These are phyloP conservation scores for Saturnia pavonia DNA, from an alignment of 2,888 invertebrate species.

Conservation along the genomic window DNA sequence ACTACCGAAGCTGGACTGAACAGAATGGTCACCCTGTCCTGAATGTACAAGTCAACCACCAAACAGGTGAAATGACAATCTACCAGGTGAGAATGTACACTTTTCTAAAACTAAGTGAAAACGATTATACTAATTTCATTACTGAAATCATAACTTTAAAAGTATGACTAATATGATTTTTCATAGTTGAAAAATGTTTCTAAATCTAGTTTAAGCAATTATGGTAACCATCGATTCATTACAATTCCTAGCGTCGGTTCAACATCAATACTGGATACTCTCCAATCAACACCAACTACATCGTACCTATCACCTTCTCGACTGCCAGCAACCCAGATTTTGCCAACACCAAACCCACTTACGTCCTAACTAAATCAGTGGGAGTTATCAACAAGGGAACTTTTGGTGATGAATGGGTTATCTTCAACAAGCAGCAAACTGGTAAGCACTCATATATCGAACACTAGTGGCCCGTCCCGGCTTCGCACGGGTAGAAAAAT, in stretches of 20 bases:
- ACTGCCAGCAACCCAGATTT: slow-evolving; percentile 68
- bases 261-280: slow-evolving; percentile 68
- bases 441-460: slow-evolving; percentile 55
- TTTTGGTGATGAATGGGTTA: slow-evolving; percentile 77
- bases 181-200: not conserved
- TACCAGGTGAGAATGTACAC: slow-evolving; percentile 58
- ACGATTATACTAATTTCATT: no score
- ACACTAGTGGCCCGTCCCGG: no score
- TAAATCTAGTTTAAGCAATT: not conserved
- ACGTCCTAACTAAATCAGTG: slow-evolving; percentile 53
- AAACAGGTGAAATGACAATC: slow-evolving; percentile 61
- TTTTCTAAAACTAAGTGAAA: not conserved
- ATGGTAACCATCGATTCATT: not conserved
- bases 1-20: slow-evolving; percentile 77
- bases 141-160: not conserved
- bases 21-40: slow-evolving; percentile 84
- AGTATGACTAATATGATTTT: not conserved
- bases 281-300: slow-evolving; percentile 51
- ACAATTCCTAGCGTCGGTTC: slow-evolving; percentile 70
- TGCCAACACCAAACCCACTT: slow-evolving; percentile 64
- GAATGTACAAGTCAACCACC: slow-evolving; percentile 74
- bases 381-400: slow-evolving; percentile 55
- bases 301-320: slow-evolving; percentile 69
- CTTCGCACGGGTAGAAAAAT: no score
- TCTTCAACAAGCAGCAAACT: slow-evolving; percentile 83